Base-by-base conservation (phyloP, 2,888 invertebrate genomes). In the Cheilosia impressa region DNA sequence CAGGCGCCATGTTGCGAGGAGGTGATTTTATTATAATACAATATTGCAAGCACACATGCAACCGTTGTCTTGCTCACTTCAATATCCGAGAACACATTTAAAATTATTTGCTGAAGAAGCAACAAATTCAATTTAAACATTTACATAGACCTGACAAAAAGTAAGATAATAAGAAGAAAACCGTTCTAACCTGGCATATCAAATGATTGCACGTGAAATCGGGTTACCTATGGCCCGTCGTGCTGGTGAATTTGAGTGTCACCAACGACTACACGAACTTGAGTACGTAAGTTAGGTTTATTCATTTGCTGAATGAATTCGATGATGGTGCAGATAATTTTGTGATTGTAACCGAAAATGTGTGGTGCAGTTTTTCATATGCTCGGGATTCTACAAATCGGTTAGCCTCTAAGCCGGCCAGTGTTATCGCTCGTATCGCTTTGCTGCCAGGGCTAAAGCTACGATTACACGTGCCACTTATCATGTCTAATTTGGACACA, bases 81-180 rank as follows among this genome's bases (percentile, higher is more conserved):
- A 10, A 31, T 31, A 31, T 10, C 41, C 7, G 47, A 71, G 24
- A 58, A 50, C n/a, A 50, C n/a, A 58, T 47, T 71, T 41, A 19
- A 52, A 71, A 60, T 52, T 41, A 60, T 71, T 50, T 60, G 71
- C 47, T 41, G 50, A 27, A 41, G 15, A 9, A 7, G 60, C 71
- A 24, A n/a, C 38, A 58, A 17, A 24, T 5, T 10, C 22, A 13
- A 24, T 22, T 52, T 4, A 52, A 24, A 27, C 13, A 24, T 15
- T 6, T 1, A 50, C 5, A 2, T 34, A 15, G 19, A 19, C 47
- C 13, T 19, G 19, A 38, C 31, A 34, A 22, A 34, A 19, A 31
- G 19, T 47, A 2, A 7, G 50, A 50, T 34, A n/a, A 34, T 7
- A 50, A 50, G 38, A 47, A 62, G 17, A 24, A 15, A 22, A 27